Conservation (phyloP, 2,888 invertebrate species). For the Pristionchus fissidentatus region DNA sequence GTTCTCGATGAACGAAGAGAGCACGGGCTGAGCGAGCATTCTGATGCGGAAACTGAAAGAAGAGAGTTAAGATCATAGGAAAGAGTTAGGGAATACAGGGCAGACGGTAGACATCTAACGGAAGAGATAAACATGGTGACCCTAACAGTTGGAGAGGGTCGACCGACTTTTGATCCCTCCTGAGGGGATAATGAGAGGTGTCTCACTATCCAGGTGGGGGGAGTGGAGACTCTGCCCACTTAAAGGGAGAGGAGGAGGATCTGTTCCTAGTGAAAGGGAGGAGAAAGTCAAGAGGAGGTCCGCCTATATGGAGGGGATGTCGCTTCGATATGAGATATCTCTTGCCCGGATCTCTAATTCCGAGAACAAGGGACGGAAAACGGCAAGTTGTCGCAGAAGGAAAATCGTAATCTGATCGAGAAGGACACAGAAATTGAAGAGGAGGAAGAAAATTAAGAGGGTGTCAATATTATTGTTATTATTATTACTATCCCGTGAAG, state of each 20-base stretch:
- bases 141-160: neutral
- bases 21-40: slow-evolving; percentile 49
- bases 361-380: neutral
- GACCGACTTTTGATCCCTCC: neutral
- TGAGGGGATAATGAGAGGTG: slow-evolving; percentile 39
- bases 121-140: neutral
- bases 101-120: neutral
- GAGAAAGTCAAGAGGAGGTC: neutral
- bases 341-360: neutral
- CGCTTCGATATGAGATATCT: neutral
- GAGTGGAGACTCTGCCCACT: neutral
- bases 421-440: too few relatives aligned
- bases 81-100: neutral
- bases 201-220: neutral
- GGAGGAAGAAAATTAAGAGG: neutral
- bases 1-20: slow-evolving; percentile 46
- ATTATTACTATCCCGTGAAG: slow-evolving; percentile 15
- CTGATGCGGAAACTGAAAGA: neutral
- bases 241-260: slow-evolving; percentile 14
- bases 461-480: slow-evolving; percentile 39
- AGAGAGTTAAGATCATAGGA: neutral
- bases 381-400: too few relatives aligned
- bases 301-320: neutral
- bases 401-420: neutral
- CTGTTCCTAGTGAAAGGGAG: slow-evolving; percentile 15